Evolutionary conservation across 1,140 invertebrate species (phyloP).

Genomic region (Wasmannia auropunctata): DNA sequence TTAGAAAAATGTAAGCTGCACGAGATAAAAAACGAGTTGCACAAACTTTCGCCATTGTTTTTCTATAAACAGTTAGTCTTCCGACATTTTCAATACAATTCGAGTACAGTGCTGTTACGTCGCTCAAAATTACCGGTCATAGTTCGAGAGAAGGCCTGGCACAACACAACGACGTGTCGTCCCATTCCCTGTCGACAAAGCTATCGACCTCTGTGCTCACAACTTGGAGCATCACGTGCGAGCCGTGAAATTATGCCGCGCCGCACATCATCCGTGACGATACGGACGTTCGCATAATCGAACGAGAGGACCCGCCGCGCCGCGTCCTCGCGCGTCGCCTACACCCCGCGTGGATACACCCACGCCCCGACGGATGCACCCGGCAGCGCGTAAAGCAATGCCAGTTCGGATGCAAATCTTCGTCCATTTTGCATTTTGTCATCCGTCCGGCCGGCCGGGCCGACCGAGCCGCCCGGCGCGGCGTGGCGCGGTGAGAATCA

Average conservation of each 20-base stretch:
- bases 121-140: not conserved
- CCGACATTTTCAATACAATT: not conserved
- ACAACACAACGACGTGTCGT: not conserved
- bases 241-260: conserved; percentile 77
- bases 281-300: conserved; percentile 75
- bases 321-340: not conserved
- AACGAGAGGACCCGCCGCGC: conserved; percentile 56
- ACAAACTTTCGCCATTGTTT: not conserved
- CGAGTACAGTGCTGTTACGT: not conserved
- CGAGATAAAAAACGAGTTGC: not conserved
- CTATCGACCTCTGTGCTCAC: conserved; percentile 21
- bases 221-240: conserved; percentile 51
- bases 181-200: conserved; percentile 19
- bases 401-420: conserved; percentile 78
- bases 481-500: not conserved
- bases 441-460: conserved; percentile 17
- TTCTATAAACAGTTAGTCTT: not conserved
- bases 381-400: conserved; percentile 63
- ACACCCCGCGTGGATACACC: not conserved
- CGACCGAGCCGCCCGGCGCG: not conserved
- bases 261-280: conserved; percentile 70
- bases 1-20: not conserved
- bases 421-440: conserved; percentile 75
- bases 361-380: conserved; percentile 33
- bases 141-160: not conserved